Percentiles rank a stretch among this genome's conserved stretches.
Evolutionary conservation across 2,888 invertebrate genomes (phyloP).

Genomic region (Heliconius charithonia): DNA sequence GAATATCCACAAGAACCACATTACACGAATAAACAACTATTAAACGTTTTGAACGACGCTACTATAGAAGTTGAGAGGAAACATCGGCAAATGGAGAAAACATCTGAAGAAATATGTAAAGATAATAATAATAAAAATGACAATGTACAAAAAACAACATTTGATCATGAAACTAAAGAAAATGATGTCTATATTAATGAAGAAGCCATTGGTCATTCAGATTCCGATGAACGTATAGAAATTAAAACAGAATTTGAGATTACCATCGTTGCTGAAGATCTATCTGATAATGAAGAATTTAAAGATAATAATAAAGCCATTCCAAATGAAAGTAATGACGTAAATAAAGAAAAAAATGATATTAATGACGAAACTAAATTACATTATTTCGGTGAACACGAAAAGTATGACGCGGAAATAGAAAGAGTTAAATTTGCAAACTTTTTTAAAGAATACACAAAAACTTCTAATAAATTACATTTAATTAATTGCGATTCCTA

Average conservation of each 20-base stretch:
- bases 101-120: not conserved
- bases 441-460: slow-evolving; percentile 61
- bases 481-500: slow-evolving; percentile 73
- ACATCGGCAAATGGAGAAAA: slow-evolving; percentile 26
- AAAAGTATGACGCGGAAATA: slow-evolving; percentile 68
- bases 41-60: slow-evolving; percentile 39
- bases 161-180: slow-evolving; percentile 25
- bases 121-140: not conserved
- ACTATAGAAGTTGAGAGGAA: slow-evolving; percentile 38
- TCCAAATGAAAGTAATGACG: slow-evolving; percentile 47
- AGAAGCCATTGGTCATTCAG: not conserved
- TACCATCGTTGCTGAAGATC: slow-evolving; percentile 67
- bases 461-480: slow-evolving; percentile 61
- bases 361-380: slow-evolving; percentile 54
- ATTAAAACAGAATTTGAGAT: slow-evolving; percentile 60
- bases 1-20: slow-evolving; percentile 37
- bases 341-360: slow-evolving; percentile 44
- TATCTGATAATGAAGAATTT: slow-evolving; percentile 63
- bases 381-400: slow-evolving; percentile 69
- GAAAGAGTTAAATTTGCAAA: slow-evolving; percentile 63
- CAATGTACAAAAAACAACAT: not conserved
- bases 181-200: slow-evolving; percentile 37
- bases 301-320: slow-evolving; percentile 6
- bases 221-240: slow-evolving; percentile 49
- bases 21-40: slow-evolving; percentile 45